These are phyloP conservation scores for Standfussiana lucernea DNA, from an alignment of 2,888 invertebrate genomes.

Conservation along the genomic window DNA sequence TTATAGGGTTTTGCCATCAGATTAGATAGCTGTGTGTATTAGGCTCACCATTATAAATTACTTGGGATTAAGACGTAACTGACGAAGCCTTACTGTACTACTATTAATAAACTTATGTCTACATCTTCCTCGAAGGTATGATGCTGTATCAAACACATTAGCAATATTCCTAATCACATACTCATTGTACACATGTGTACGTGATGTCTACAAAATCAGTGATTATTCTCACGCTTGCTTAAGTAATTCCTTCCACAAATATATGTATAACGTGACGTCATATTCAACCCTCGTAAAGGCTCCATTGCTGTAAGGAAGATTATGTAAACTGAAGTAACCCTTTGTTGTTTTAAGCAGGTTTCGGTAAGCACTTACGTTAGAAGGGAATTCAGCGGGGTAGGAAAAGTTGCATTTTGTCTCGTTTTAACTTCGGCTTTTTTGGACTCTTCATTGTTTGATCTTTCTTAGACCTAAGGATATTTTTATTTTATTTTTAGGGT, in stretches of 20 bases:
- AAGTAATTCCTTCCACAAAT: slow-evolving; percentile 66
- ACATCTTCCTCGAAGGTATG: background rate
- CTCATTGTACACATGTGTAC: slow-evolving; percentile 41
- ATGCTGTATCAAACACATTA: slow-evolving; percentile 3
- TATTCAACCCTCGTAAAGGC: slow-evolving; percentile 56
- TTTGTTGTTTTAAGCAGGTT: slow-evolving; percentile 74
- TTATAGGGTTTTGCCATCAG: background rate
- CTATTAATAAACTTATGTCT: background rate
- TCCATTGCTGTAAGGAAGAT: slow-evolving; percentile 63
- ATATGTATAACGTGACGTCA: slow-evolving; percentile 55
- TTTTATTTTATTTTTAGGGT: background rate
- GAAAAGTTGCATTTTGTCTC: slow-evolving; percentile 6
- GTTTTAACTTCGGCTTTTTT: background rate
- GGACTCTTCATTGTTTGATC: background rate
- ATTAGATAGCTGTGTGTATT: background rate
- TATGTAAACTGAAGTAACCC: slow-evolving; percentile 71
- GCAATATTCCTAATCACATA: slow-evolving; percentile 37
- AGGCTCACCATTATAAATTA: background rate
- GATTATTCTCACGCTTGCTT: slow-evolving; percentile 64
- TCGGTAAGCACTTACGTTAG: slow-evolving; percentile 44
- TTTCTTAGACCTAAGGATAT: background rate
- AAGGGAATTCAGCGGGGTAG: slow-evolving; percentile 14
- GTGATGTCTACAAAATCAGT: slow-evolving; percentile 58
- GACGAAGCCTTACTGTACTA: background rate
- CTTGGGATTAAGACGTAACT: background rate